phyloP scores from a whole-genome alignment of 2,888 invertebrate species.

The Apomyelois bistriatella region DNA sequence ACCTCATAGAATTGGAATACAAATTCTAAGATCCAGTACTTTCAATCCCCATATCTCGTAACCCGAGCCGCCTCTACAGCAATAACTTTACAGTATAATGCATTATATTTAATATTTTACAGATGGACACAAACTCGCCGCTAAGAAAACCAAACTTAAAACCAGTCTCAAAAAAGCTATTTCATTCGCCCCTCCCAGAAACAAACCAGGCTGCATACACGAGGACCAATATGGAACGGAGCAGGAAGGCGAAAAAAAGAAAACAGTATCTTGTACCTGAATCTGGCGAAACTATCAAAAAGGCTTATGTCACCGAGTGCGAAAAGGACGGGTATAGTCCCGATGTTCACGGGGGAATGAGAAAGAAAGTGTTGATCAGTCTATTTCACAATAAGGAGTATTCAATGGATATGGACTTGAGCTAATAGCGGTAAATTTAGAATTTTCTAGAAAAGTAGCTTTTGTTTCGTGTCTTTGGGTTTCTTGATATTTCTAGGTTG shows the following conservation, averaged over 20 bases:
- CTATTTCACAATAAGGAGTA: slow-evolving; percentile 63
- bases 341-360: slow-evolving; percentile 43
- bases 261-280: slow-evolving; percentile 50
- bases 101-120: slow-evolving; percentile 19
- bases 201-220: slow-evolving; percentile 31
- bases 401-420: slow-evolving; percentile 58
- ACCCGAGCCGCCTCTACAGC: too few species aligned
- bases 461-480: too few species aligned
- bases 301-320: slow-evolving; percentile 52
- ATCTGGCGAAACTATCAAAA: slow-evolving; percentile 48
- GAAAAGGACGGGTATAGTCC: slow-evolving; percentile 50
- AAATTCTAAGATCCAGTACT: too few species aligned
- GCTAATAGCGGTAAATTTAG: slow-evolving; percentile 18
- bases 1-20: too few species aligned
- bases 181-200: slow-evolving; percentile 53
- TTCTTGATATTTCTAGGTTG: too few species aligned
- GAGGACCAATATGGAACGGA: slow-evolving; percentile 28
- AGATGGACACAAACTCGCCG: slow-evolving; percentile 66
- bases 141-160: slow-evolving; percentile 49
- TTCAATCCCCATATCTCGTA: too few species aligned
- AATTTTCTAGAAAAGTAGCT: not conserved
- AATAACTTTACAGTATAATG: too few species aligned
- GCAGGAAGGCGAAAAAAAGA: slow-evolving; percentile 46
- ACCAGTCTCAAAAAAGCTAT: slow-evolving; percentile 60
- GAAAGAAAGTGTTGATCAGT: slow-evolving; percentile 55